These are phyloP conservation scores for Bradypodion ventrale DNA, from an alignment of 2,797 vertebrate genomes.

Conservation along the genomic window DNA sequence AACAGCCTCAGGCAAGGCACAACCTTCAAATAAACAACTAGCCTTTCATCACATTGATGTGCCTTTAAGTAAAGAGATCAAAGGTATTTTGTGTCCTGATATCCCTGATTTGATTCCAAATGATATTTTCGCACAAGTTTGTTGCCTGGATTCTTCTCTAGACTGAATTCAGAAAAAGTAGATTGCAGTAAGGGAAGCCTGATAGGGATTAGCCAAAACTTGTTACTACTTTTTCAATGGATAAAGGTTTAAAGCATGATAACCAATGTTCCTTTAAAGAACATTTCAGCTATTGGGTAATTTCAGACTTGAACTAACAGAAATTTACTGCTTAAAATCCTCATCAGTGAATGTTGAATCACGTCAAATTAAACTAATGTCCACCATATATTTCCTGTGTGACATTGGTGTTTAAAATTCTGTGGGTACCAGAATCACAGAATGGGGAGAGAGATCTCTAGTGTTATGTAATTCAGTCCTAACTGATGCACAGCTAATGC, in stretches of 20 bases:
- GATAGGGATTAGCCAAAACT: neutral
- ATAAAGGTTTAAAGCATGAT: neutral
- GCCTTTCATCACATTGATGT: conserved; percentile 7
- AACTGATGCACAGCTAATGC: too few relatives aligned
- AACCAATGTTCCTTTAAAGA: neutral
- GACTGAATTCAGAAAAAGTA: neutral
- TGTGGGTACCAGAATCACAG: too few relatives aligned
- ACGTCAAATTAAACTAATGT: neutral
- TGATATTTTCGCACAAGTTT: neutral
- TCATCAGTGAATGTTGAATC: neutral
- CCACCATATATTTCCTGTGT: neutral
- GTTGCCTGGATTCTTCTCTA: neutral
- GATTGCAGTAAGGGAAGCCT: neutral
- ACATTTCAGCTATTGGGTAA: neutral
- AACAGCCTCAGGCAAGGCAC: conserved; percentile 34
- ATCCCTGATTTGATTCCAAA: neutral
- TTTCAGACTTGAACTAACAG: neutral
- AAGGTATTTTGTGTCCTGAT: neutral
- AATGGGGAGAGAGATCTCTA: too few relatives aligned
- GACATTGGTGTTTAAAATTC: neutral
- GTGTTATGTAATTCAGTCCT: too few relatives aligned
- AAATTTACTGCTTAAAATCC: neutral
- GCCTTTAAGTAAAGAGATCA: neutral
- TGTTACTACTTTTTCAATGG: neutral
- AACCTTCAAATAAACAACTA: conserved; percentile 45